phyloP scores from a whole-genome alignment of 2,113 vertebrate genomes.

The Chaenocephalus aceratus region DNA sequence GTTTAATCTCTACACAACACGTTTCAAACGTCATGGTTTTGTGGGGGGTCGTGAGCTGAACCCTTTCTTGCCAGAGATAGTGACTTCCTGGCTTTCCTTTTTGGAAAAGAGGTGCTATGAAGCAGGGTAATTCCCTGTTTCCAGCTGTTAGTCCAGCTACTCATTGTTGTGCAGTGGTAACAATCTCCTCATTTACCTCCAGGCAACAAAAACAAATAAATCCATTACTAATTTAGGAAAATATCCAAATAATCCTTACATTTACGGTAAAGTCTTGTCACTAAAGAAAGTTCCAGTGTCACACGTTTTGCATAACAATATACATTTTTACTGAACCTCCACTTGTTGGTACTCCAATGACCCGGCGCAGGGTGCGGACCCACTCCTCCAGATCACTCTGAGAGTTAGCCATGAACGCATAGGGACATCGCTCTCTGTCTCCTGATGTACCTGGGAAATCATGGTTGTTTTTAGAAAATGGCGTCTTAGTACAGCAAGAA shows the following conservation, averaged over 20 bases:
- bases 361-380: conserved; percentile 90
- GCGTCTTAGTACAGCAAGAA: no score
- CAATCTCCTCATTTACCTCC: neutral
- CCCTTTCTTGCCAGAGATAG: neutral
- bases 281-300: no score
- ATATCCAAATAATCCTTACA: neutral
- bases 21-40: no score
- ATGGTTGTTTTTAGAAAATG: neutral
- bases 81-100: neutral
- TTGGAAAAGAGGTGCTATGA: neutral
- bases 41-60: no score
- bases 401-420: conserved; percentile 93
- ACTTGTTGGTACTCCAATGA: conserved; percentile 82
- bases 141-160: neutral
- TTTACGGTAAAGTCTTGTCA: no score
- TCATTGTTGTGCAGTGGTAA: no score
- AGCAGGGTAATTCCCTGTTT: neutral
- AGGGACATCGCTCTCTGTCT: conserved; percentile 88
- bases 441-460: conserved; percentile 77
- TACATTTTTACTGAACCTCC: conserved; percentile 85
- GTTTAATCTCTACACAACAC: no score
- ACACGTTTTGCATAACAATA: neutral
- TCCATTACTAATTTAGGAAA: neutral
- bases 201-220: no score
- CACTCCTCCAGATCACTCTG: conserved; percentile 95